Evolutionary conservation across 2,888 invertebrate species (phyloP).

Genomic region (Sarcophaga caerulescens): DNA sequence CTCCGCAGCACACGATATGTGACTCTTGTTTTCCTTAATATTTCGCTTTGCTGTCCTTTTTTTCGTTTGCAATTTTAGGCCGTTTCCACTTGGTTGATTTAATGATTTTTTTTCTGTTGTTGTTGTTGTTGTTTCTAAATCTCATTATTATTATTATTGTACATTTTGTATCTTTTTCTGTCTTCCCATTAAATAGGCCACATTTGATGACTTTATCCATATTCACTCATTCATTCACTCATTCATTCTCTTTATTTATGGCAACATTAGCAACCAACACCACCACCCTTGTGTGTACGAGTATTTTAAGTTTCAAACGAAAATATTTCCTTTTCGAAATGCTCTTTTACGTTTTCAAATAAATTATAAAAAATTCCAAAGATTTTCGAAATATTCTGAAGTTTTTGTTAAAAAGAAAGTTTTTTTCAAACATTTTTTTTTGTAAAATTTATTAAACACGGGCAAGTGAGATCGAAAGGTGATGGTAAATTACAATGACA

Average conservation of each 20-base stretch:
- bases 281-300: neutral
- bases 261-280: neutral
- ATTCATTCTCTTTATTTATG: neutral
- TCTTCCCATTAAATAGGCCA: constrained; percentile 52
- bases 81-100: constrained; percentile 63
- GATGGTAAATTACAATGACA: too few species aligned
- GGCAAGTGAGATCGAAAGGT: too few species aligned
- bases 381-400: too few species aligned
- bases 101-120: constrained; percentile 53
- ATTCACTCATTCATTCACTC: neutral
- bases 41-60: neutral
- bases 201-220: constrained; percentile 58
- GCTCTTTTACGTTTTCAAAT: neutral
- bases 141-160: neutral
- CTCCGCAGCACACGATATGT: constrained; percentile 60
- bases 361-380: too few species aligned
- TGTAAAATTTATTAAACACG: too few species aligned
- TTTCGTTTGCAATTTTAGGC: constrained; percentile 31
- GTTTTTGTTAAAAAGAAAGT: too few species aligned
- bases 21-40: constrained; percentile 27
- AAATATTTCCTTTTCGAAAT: neutral
- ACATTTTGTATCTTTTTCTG: constrained; percentile 9
- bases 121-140: neutral
- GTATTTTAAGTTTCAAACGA: neutral
- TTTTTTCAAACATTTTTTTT: too few species aligned